Base-by-base conservation (phyloP, 2,797 vertebrate species). In the Clarias platycephalus region DNA sequence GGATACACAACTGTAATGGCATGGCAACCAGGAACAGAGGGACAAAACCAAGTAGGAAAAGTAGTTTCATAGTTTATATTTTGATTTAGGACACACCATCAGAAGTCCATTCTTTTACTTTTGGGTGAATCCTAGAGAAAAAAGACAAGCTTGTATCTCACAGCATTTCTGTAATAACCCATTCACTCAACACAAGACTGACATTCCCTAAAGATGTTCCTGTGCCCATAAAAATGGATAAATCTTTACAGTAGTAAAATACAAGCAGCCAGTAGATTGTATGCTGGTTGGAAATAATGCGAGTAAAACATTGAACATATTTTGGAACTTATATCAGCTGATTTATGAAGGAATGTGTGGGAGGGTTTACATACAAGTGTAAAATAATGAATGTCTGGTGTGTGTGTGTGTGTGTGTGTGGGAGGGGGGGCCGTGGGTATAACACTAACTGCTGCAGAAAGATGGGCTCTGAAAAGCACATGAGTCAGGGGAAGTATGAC, bases 91-190 rank as follows among this genome's bases (percentile, higher is more conserved):
- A 34, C 18, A 31, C 49, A 75, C 24, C 57, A 40, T 58, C 49
- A 71, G 49, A 55, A 40, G 40, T 18, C 9, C 22, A 49, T 22
- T 77, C 74, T 62, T 44, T 63, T 28, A 64, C n/a, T 57, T 28
- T 28, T 80, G 16, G 1, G 13, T 78, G 20, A 68, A 55, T 22
- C 31, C 20, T 26, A 16, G 28, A 81, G 57, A 49, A 53, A 71
- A 0, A 1, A 91, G 89, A 86, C 86, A 89, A 89, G 88, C 90
- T 95, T 92, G 84, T 89, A 89, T 95, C 95, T 94, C 94, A 94
- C 90, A 92, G 89, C 92, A 93, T 96, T 95, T 94, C 94, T 94
- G 92, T 92, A 88, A 95, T 89, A 92, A 94, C 94, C 92, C 92
- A 93, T 93, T 93, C 91, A 94, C 89, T 93, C 93, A 92, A 92